Evolutionary conservation across 2,797 vertebrate species (phyloP), one percentile per base, ranked within the genome.

Genomic region (Odontamblyopus rebecca): DNA sequence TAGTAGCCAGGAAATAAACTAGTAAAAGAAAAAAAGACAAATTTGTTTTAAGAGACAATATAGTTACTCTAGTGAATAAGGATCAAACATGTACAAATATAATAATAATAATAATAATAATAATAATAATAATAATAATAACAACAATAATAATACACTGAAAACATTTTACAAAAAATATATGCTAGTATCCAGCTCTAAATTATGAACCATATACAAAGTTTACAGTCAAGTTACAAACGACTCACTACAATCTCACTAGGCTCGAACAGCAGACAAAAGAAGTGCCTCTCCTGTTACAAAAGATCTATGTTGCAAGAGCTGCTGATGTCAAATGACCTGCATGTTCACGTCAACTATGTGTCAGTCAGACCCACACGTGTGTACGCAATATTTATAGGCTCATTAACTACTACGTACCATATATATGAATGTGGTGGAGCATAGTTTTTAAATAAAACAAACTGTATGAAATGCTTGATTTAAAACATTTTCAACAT

Each of bases 261-360:
- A 35, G 72, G 79, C 78, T 74, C 80, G 67, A 90, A 73, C 60
- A 61, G 81, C 78, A 82, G 73, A 77, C 75, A 62, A 85, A 62
- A 63, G 61, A 63, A 71, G 82, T 77, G 79, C 87, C 87, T 75
- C 84, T 91, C 84, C 82, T 84, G 81, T 90, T 86, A 88, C 67
- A 75, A 29, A 84, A 78, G 84, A 85, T 86, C 82, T 81, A 85
- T 92, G 88, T 88, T 88, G 88, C 89, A 93, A 92, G 78, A 89
- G 64, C 82, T 80, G 65, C 72, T 78, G 62, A 76, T 85, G 80
- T 90, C 79, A 86, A 89, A 87, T 88, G 84, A 88, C 86, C 86
- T 83, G 83, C 88, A 85, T 84, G 84, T 75, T 77, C 8, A 3
- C 77, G 84, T 89, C 82, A 88, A 87, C 85, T 86, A 84, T 83